Evolutionary conservation across 2,888 invertebrate genomes (phyloP).

Genomic region (Formica aserva): DNA sequence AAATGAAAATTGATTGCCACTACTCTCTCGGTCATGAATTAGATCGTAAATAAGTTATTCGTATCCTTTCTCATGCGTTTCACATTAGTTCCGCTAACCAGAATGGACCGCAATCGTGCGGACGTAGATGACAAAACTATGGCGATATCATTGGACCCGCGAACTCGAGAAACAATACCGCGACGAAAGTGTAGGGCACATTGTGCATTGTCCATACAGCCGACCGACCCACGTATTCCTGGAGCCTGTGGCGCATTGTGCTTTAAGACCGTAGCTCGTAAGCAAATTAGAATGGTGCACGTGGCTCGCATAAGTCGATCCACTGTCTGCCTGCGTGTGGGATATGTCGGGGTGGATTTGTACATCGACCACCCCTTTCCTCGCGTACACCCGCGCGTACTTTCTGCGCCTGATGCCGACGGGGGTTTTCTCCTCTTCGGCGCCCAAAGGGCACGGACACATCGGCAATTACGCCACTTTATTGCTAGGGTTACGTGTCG

Average conservation of each 20-base stretch:
- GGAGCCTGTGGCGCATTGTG: slow-evolving; percentile 72
- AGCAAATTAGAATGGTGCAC: slow-evolving; percentile 83
- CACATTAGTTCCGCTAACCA: slow-evolving; percentile 41
- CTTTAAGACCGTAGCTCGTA: slow-evolving; percentile 78
- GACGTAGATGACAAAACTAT: slow-evolving; percentile 54
- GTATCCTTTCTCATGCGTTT: slow-evolving; percentile 38
- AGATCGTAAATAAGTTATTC: slow-evolving; percentile 33
- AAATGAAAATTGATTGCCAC: background rate
- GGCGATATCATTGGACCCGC: slow-evolving; percentile 47
- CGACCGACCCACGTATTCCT: slow-evolving; percentile 68
- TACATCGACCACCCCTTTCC: slow-evolving; percentile 70
- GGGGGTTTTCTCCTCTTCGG: slow-evolving; percentile 61
- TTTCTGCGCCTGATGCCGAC: slow-evolving; percentile 50
- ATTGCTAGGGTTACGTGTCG: slow-evolving; percentile 81
- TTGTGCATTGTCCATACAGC: slow-evolving; percentile 68
- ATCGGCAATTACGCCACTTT: slow-evolving; percentile 83
- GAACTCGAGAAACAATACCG: slow-evolving; percentile 65
- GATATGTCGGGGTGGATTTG: slow-evolving; percentile 76
- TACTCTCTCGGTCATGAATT: background rate
- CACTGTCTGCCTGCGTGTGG: slow-evolving; percentile 75
- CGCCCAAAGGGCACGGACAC: slow-evolving; percentile 75
- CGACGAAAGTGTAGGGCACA: slow-evolving; percentile 64
- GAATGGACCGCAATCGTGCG: slow-evolving; percentile 61
- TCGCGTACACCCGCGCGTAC: slow-evolving; percentile 28
- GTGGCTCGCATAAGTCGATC: slow-evolving; percentile 82